These are phyloP conservation scores for Proales similis DNA, from an alignment of 1,140 invertebrate genomes.

Conservation along the genomic window DNA sequence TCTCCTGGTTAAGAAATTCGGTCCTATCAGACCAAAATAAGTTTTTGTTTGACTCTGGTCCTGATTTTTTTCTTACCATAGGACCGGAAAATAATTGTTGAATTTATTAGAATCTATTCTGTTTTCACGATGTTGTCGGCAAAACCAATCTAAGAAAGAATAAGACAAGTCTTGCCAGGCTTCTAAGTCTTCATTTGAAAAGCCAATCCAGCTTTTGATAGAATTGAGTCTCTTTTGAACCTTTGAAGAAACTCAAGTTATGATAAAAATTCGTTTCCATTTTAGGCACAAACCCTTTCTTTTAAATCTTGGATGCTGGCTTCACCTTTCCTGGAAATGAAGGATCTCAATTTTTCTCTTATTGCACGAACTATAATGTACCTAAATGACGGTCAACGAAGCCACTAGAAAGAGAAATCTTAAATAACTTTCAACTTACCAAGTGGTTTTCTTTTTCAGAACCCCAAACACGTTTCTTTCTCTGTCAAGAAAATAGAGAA, in stretches of 20 bases:
- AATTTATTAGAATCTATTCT: no score
- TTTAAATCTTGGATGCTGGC: constrained; percentile 6
- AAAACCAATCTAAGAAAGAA: constrained; percentile 27
- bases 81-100: no score
- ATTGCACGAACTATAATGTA: constrained; percentile 54
- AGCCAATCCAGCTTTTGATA: constrained; percentile 21
- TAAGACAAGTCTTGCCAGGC: constrained; percentile 15
- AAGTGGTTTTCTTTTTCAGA: constrained; percentile 56
- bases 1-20: no score
- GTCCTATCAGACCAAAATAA: no score
- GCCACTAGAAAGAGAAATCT: neutral
- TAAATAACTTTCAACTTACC: constrained; percentile 42
- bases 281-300: neutral
- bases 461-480: constrained; percentile 51
- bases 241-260: neutral
- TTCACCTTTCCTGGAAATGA: constrained; percentile 30
- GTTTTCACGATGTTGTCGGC: neutral
- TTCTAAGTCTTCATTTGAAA: neutral
- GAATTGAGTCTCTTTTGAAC: neutral
- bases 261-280: neutral
- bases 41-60: no score
- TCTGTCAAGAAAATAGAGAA: constrained; percentile 54
- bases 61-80: no score
- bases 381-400: constrained; percentile 40
- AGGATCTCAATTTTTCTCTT: constrained; percentile 49